Evolutionary conservation across 2,797 vertebrate genomes (phyloP).

Genomic region (Tachyglossus aculeatus): DNA sequence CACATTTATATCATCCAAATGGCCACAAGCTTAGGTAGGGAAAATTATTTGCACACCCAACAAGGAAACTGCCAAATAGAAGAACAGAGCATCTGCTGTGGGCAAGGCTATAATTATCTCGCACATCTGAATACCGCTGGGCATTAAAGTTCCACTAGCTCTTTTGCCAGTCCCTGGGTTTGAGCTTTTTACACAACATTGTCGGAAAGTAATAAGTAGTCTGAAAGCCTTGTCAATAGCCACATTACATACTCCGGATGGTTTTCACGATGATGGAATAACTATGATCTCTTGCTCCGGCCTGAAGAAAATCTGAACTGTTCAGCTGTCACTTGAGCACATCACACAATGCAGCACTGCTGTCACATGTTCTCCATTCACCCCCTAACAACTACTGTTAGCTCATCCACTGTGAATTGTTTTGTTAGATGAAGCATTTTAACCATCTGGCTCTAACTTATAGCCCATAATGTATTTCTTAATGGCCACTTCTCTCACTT

Average conservation of each 20-base stretch:
- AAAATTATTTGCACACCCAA: conserved; percentile 47
- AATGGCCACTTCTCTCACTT: no score
- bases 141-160: conserved; percentile 37
- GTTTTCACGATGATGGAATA: background rate
- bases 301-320: conserved; percentile 20
- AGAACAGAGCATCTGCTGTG: conserved; percentile 55
- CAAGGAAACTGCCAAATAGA: conserved; percentile 43
- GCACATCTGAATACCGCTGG: conserved; percentile 49
- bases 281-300: background rate
- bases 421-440: background rate
- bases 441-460: background rate
- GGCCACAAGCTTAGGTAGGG: conserved; percentile 17
- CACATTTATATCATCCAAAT: conserved; percentile 15
- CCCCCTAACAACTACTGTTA: background rate
- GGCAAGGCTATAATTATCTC: conserved; percentile 57
- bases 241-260: background rate
- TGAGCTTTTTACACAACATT: conserved; percentile 34
- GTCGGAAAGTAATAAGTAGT: conserved; percentile 48
- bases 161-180: conserved; percentile 43
- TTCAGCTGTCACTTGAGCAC: conserved; percentile 12
- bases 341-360: background rate
- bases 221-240: conserved; percentile 37
- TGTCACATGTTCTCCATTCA: background rate
- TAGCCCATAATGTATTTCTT: background rate
- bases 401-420: background rate